Evolutionary conservation across 2,797 vertebrate species (phyloP).

Genomic region (Leuciscus waleckii): DNA sequence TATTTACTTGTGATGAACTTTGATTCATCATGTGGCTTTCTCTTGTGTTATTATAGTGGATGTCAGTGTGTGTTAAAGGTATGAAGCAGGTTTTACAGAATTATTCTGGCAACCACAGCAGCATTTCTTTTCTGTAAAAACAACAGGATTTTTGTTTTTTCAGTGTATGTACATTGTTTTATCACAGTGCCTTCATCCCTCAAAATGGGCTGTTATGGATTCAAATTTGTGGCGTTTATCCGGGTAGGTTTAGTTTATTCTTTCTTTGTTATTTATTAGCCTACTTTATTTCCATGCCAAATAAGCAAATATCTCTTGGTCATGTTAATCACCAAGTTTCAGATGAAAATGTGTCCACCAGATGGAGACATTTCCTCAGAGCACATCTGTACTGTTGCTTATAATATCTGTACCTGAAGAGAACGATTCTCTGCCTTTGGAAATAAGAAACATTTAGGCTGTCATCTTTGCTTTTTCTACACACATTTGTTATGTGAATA

Average conservation of each 20-base stretch:
- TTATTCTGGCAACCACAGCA: too few relatives aligned
- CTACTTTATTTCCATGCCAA: background rate
- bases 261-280: background rate
- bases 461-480: background rate
- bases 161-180: background rate
- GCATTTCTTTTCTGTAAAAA: too few relatives aligned
- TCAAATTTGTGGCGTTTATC: background rate
- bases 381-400: background rate
- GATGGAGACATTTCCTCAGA: conserved; percentile 71
- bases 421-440: background rate
- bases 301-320: background rate
- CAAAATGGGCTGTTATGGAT: background rate
- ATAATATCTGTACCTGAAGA: background rate
- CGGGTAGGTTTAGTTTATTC: background rate
- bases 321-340: background rate
- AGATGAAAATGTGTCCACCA: conserved; percentile 59
- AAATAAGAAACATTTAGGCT: background rate
- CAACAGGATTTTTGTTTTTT: too few relatives aligned
- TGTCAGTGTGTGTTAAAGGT: too few relatives aligned
- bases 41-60: too few relatives aligned
- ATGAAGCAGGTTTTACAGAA: too few relatives aligned
- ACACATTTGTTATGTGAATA: background rate
- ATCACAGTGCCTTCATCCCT: background rate
- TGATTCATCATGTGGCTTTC: background rate
- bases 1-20: background rate